These are phyloP conservation scores for Mastacembelus armatus DNA, from an alignment of 2,797 vertebrate genomes.

Conservation along the genomic window DNA sequence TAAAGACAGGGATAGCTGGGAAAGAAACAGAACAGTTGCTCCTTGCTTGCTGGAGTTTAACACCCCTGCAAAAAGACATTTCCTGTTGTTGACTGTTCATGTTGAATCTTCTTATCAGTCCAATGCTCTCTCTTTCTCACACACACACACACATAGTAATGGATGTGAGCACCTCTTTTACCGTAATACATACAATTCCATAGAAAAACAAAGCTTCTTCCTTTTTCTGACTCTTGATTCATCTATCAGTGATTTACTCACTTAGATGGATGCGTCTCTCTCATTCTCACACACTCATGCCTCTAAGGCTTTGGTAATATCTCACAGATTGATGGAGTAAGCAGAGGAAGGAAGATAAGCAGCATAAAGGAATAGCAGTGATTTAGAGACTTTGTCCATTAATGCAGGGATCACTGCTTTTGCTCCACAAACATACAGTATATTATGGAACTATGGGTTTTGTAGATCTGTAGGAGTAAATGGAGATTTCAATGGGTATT, in stretches of 20 bases:
- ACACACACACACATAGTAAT: neutral
- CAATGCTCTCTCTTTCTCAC: neutral
- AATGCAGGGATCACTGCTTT: neutral
- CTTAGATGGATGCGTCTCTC: neutral
- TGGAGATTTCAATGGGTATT: neutral
- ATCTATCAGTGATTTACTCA: neutral
- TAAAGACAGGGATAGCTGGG: too few relatives aligned
- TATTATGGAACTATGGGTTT: neutral
- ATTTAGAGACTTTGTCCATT: neutral
- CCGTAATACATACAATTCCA: neutral
- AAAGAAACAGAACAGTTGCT: too few relatives aligned
- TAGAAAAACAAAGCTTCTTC: neutral
- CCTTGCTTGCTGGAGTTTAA: too few relatives aligned
- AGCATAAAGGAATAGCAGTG: slow-evolving; percentile 18
- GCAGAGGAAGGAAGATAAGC: slow-evolving; percentile 15
- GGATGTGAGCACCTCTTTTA: neutral
- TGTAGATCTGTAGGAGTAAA: neutral
- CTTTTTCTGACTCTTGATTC: neutral
- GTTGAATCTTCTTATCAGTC: neutral
- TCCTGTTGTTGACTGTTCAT: too few relatives aligned
- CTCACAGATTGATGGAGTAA: slow-evolving; percentile 30
- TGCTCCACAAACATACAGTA: neutral
- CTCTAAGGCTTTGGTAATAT: slow-evolving; percentile 26
- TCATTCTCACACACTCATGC: neutral
- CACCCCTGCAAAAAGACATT: too few relatives aligned